A percentile compares a stretch with the other conserved stretches of the same genome.
phyloP scores from a whole-genome alignment of 2,113 vertebrate genomes.

The Promerops cafer region DNA sequence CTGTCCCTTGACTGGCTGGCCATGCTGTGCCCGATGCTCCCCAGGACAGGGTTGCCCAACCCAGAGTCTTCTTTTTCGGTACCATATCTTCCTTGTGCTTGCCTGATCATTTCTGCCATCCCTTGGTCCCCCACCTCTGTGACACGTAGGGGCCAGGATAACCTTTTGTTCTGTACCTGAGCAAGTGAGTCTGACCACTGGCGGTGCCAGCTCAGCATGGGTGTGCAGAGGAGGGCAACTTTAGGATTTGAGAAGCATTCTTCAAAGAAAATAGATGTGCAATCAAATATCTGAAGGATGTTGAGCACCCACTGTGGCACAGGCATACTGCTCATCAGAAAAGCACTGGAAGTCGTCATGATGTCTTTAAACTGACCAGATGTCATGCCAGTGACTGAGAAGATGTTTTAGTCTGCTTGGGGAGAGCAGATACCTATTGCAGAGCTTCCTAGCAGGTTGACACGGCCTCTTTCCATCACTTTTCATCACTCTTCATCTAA shows the following conservation, averaged over 20 bases:
- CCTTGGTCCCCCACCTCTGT: background rate
- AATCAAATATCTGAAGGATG: background rate
- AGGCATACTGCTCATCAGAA: background rate
- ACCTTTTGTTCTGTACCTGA: background rate
- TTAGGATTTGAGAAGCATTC: background rate
- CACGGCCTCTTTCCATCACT: background rate
- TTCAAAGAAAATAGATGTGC: background rate
- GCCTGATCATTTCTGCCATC: background rate
- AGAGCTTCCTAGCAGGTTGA: background rate
- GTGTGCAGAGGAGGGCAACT: background rate
- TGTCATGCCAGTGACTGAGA: background rate
- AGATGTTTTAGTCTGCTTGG: background rate
- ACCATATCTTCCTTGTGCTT: background rate
- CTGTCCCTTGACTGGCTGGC: background rate
- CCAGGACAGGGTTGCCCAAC: accelerated
- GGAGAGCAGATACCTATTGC: background rate
- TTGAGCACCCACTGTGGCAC: background rate
- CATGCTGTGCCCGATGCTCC: background rate
- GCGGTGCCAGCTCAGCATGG: background rate
- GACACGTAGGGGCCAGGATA: background rate
- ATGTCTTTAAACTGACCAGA: background rate
- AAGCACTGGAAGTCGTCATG: accelerated
- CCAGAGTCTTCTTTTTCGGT: accelerated
- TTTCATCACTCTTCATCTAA: background rate
- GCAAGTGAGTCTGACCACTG: background rate